A percentile compares a stretch with the other conserved stretches of the same genome.
Conservation (phyloP, 2,113 vertebrate species). For the Deroptyus accipitrinus region DNA sequence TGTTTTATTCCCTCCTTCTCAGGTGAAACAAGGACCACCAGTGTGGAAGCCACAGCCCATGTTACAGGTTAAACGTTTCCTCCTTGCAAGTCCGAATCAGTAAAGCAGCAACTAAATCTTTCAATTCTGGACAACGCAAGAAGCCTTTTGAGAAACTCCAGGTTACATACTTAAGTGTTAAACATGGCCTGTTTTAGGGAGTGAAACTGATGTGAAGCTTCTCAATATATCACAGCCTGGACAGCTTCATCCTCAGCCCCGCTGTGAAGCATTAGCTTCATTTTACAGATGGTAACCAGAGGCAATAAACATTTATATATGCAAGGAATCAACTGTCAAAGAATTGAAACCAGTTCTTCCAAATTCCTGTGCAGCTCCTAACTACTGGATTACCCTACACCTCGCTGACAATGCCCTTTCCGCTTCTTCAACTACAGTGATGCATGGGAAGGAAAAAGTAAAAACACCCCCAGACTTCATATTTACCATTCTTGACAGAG, state of each 20-base stretch:
- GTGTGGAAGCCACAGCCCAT: background rate
- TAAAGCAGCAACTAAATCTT: background rate
- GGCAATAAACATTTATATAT: conserved; percentile 9
- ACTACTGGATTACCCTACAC: background rate
- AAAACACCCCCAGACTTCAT: background rate
- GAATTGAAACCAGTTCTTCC: conserved; percentile 40
- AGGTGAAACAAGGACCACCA: background rate
- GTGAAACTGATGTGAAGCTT: background rate
- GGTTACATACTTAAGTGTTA: background rate
- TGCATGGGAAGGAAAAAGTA: background rate
- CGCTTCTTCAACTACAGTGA: background rate
- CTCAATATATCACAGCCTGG: background rate
- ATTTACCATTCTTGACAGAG: background rate
- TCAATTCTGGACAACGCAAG: background rate
- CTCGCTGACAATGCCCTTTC: background rate
- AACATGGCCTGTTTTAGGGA: background rate
- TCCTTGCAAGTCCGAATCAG: background rate
- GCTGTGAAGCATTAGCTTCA: background rate
- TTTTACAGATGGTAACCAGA: conserved; percentile 23
- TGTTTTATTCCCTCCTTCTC: background rate
- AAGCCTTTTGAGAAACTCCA: background rate
- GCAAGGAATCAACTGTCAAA: background rate
- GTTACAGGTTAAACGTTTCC: background rate
- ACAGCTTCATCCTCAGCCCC: background rate
- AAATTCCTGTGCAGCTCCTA: background rate